Evolutionary conservation across 1,140 invertebrate genomes (phyloP).

Genomic region (Pollicipes pollicipes): DNA sequence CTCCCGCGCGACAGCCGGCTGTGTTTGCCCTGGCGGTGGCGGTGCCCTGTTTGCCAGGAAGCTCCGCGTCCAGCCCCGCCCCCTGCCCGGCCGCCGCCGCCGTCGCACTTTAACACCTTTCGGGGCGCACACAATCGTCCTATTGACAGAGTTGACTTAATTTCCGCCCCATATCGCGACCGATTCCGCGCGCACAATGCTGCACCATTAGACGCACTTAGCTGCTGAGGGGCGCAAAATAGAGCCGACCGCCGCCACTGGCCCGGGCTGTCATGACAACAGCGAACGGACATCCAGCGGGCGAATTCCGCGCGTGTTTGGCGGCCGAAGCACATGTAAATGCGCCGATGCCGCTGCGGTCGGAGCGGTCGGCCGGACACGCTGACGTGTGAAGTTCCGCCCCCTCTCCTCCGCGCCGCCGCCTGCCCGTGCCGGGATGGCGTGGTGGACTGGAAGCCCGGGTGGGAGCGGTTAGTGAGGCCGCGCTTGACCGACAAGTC

Average conservation of each 20-base stretch:
- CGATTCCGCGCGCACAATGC: neutral
- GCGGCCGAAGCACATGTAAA: neutral
- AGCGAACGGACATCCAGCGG: neutral
- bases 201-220: neutral
- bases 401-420: too few relatives aligned
- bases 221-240: neutral
- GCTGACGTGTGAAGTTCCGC: neutral
- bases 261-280: neutral
- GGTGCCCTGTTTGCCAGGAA: neutral
- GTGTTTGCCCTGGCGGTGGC: too few relatives aligned
- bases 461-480: too few relatives aligned
- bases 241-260: neutral
- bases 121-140: neutral
- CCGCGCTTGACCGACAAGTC: too few relatives aligned
- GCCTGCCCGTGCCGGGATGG: too few relatives aligned
- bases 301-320: neutral
- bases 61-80: too few relatives aligned
- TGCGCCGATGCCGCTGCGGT: neutral
- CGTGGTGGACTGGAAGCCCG: too few relatives aligned
- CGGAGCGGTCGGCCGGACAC: neutral
- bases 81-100: neutral
- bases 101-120: neutral
- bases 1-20: too few relatives aligned
- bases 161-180: neutral
- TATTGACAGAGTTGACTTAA: neutral